Evolutionary conservation across 2,888 invertebrate species (phyloP).

Genomic region (Morpho achilles): DNA sequence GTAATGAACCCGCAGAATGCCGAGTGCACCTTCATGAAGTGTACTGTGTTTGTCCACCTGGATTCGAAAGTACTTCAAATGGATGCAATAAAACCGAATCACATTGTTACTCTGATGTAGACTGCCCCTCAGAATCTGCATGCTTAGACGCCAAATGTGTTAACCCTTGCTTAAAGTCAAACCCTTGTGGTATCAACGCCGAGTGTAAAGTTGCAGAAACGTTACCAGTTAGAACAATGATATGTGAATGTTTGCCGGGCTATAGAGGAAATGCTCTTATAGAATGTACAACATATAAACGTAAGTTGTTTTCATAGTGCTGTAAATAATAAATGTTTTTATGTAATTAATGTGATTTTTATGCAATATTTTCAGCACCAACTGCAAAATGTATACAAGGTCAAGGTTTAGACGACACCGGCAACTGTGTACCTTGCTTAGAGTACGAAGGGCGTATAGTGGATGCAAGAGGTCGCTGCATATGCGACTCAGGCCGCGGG

Average conservation of each 20-base stretch:
- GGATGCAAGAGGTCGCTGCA: conserved; percentile 88
- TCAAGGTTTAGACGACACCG: conserved; percentile 86
- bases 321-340: not conserved
- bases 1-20: conserved; percentile 86
- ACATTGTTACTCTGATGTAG: conserved; percentile 87
- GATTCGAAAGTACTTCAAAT: conserved; percentile 82
- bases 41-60: conserved; percentile 90
- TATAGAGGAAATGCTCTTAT: conserved; percentile 92
- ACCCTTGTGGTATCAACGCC: conserved; percentile 90
- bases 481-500: conserved; percentile 89
- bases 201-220: conserved; percentile 89
- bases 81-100: conserved; percentile 81
- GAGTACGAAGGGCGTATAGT: conserved; percentile 85
- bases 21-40: conserved; percentile 86
- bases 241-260: conserved; percentile 91
- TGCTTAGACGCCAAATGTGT: conserved; percentile 90
- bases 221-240: conserved; percentile 90
- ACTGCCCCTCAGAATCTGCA: conserved; percentile 90
- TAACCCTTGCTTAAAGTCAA: conserved; percentile 88
- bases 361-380: conserved; percentile 44
- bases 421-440: conserved; percentile 87
- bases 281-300: conserved; percentile 84
- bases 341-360: too few relatives aligned
- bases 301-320: conserved; percentile 70
- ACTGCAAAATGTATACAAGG: conserved; percentile 87